Evolutionary conservation across 2,888 invertebrate species (phyloP).

Genomic region (Drosophila glabriapex): DNA sequence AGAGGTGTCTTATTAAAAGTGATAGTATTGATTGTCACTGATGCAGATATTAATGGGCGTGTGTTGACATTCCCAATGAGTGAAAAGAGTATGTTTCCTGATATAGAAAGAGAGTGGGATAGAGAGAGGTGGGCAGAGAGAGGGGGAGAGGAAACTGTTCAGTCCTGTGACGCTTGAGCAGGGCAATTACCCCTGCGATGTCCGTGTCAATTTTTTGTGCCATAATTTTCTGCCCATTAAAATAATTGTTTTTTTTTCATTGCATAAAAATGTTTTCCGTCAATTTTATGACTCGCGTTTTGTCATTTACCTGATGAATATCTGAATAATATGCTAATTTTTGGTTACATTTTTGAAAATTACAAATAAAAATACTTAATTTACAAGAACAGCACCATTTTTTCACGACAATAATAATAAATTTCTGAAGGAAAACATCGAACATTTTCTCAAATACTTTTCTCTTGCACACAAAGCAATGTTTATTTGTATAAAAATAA

Average conservation of each 20-base stretch:
- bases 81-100: background rate
- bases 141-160: background rate
- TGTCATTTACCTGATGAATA: background rate
- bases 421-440: background rate
- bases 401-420: background rate
- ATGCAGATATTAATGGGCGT: background rate
- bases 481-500: background rate
- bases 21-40: background rate
- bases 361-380: background rate
- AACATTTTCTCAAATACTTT: background rate
- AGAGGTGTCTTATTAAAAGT: background rate
- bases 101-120: background rate
- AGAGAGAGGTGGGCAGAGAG: background rate
- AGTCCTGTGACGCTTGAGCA: background rate
- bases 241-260: background rate
- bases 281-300: background rate
- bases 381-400: background rate
- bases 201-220: background rate
- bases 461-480: background rate
- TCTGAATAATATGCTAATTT: background rate
- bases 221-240: background rate
- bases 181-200: background rate
- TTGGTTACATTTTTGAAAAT: background rate
- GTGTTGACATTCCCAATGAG: background rate
- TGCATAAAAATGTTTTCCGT: too few species aligned